Evolutionary conservation across 2,113 vertebrate species (phyloP).

Genomic region (Etia nguti): DNA sequence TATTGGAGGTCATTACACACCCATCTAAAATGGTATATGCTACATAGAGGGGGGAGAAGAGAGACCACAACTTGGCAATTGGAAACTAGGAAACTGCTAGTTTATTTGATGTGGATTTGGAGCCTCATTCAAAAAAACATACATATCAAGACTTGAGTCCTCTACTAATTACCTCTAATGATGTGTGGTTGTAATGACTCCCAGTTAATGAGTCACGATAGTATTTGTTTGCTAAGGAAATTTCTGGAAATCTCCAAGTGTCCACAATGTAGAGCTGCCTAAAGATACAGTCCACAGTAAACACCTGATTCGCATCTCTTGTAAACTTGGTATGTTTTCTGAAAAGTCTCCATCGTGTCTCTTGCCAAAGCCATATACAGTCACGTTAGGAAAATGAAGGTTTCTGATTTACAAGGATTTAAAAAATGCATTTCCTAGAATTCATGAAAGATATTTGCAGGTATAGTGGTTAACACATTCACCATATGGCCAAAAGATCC

Average conservation of each 20-base stretch:
- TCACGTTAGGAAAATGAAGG: background rate
- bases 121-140: background rate
- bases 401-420: background rate
- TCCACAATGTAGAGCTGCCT: background rate
- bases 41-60: background rate
- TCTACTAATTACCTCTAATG: slow-evolving; percentile 4
- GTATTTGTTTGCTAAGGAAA: background rate
- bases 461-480: no score
- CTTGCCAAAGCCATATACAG: background rate
- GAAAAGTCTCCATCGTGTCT: background rate
- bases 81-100: background rate
- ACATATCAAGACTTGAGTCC: background rate
- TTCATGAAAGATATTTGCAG: background rate
- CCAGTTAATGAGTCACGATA: background rate
- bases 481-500: fast-evolving
- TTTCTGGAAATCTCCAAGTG: background rate
- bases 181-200: background rate
- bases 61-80: background rate
- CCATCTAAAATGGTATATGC: background rate
- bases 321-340: background rate
- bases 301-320: background rate
- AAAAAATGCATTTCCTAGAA: background rate
- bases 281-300: background rate
- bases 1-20: background rate
- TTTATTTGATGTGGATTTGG: slow-evolving; percentile 6